These are phyloP conservation scores for Ploceus nigricollis DNA, from an alignment of 2,113 vertebrate species.

Conservation along the genomic window DNA sequence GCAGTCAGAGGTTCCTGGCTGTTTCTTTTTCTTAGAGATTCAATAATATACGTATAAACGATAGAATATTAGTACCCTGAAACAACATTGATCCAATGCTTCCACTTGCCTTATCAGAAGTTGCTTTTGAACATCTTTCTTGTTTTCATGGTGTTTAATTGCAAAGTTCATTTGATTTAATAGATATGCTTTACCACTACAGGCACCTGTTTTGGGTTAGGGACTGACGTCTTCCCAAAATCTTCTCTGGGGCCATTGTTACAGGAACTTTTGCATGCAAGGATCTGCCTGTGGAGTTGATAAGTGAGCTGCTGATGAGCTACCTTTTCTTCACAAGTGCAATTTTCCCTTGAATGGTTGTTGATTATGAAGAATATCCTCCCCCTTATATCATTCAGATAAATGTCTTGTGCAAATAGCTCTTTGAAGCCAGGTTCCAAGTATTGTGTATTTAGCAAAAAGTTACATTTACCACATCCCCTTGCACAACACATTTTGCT, in stretches of 20 bases:
- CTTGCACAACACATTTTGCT: constrained; percentile 10
- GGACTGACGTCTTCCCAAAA: background rate
- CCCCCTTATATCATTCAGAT: background rate
- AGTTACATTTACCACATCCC: background rate
- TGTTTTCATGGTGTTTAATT: background rate
- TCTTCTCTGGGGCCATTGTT: background rate
- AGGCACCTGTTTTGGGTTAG: background rate
- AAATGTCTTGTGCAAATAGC: constrained; percentile 41
- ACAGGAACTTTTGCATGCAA: background rate
- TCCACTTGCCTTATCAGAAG: background rate
- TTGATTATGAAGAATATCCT: constrained; percentile 59
- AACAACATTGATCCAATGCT: background rate
- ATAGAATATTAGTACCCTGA: background rate
- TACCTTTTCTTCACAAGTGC: constrained; percentile 19
- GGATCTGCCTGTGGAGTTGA: constrained; percentile 24
- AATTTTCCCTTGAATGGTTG: constrained; percentile 63
- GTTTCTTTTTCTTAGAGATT: background rate
- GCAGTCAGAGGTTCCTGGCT: background rate
- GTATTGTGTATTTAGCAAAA: constrained; percentile 21
- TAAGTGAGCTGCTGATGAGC: constrained; percentile 49
- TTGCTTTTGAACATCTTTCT: background rate
- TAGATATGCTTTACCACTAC: background rate
- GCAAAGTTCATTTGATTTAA: background rate
- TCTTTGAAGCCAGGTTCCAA: constrained; percentile 1
- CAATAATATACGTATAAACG: background rate